Percentiles rank a stretch among this genome's conserved stretches.
Conservation (phyloP, 1,140 invertebrate species). For the Brachionus koreanus region DNA sequence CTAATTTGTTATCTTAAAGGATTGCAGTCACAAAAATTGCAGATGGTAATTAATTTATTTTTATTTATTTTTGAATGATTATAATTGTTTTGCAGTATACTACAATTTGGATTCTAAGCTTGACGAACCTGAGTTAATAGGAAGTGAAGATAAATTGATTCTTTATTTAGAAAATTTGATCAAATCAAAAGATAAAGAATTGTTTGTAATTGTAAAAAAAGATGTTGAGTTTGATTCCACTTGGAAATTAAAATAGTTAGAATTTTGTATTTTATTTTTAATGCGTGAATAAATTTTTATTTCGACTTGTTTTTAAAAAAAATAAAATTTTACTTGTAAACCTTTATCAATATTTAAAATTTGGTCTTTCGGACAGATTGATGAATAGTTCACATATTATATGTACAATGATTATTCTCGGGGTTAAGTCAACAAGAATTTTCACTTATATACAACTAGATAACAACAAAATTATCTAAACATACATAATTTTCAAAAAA, state of each 20-base stretch:
- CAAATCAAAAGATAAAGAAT: slow-evolving; percentile 75
- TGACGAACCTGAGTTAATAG: slow-evolving; percentile 75
- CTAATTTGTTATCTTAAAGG: too few relatives aligned
- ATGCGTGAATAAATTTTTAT: neutral
- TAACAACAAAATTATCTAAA: too few relatives aligned
- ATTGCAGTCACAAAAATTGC: neutral
- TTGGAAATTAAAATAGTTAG: slow-evolving; percentile 58
- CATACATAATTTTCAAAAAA: too few relatives aligned
- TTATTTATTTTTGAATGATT: slow-evolving; percentile 45
- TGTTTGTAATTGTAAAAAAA: slow-evolving; percentile 75
- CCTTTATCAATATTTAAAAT: neutral
- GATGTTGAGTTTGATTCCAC: slow-evolving; percentile 68
- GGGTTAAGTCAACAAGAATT: too few relatives aligned
- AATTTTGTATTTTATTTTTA: neutral
- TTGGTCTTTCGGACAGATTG: too few relatives aligned
- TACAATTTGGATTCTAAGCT: slow-evolving; percentile 92
- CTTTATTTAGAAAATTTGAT: slow-evolving; percentile 74
- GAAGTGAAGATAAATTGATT: slow-evolving; percentile 71
- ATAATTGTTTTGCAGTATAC: slow-evolving; percentile 64
- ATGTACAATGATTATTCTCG: too few relatives aligned
- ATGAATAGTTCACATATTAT: too few relatives aligned
- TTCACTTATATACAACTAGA: too few relatives aligned
- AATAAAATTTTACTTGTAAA: neutral
- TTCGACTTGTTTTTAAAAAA: neutral
- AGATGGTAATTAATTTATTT: neutral